Base-by-base conservation (phyloP, 2,113 vertebrate genomes). In the Danionella cerebrum region DNA sequence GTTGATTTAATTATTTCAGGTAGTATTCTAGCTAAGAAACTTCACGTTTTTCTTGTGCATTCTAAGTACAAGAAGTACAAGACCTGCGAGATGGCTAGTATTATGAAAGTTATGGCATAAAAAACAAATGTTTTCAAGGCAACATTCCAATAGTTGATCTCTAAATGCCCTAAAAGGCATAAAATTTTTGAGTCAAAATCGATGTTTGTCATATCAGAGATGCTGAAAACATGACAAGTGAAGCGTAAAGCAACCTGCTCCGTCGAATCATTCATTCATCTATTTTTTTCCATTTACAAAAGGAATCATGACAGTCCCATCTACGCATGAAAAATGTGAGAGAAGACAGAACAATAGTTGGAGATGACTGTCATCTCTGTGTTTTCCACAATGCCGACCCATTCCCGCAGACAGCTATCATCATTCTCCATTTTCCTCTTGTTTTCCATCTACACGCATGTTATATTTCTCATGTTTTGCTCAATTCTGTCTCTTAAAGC, bases 321-420 rank as follows among this genome's bases (percentile, higher is more conserved):
- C 29, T 52, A 22, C 62, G 24, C 12, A 42, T 29, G 14, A 67
- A 7, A 38, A 53, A 47, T 68, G 64, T 57, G 36, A 54, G 55
- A 33, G 58, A 42, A 33, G 57, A 12, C 14, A 36, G 48, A 75
- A 75, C 72, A 75, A 75, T 70, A 48, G 47, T 29, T 58, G 65
- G 13, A 42, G 45, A 70, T 75, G 65, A 75, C 65, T 63, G 63
- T 58, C 57, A 45, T 38, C 67, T 35, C 22, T 41, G 67, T 21
- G 55, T 66, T 45, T 62, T 66, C 27, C 67, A 66, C 54, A 48
- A 45, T 29, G 67, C 55, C 41, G 53, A 41, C 41, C 42, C 54
- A 62, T 33, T 67, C 51, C 57, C 9, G 47, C 58, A 55, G 54
- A 70, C 68, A 75, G 63, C 68, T 70, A 63, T 70, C 63, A 67